Evolutionary conservation across 2,113 vertebrate genomes (phyloP).

Genomic region (Aegithalos caudatus): DNA sequence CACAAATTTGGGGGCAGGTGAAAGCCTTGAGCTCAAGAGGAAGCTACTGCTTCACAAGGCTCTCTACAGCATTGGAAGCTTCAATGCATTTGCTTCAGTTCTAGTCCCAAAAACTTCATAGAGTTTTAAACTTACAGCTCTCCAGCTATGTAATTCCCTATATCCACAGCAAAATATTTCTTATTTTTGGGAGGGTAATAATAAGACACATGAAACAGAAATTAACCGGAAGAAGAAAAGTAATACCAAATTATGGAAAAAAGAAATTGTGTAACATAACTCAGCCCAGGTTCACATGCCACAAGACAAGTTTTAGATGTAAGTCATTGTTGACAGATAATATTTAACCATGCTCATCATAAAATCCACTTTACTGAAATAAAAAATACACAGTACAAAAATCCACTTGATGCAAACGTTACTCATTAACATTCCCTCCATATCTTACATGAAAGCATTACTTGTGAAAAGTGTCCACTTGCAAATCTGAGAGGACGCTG

Average conservation of each 20-base stretch:
- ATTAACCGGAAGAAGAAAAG: background rate
- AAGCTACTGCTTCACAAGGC: background rate
- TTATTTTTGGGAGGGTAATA: background rate
- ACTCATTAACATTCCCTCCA: constrained; percentile 11
- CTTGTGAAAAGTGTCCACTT: background rate
- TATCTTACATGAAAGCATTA: background rate
- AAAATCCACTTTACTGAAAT: constrained; percentile 16
- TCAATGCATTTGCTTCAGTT: background rate
- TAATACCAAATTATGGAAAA: background rate
- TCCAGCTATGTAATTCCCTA: background rate
- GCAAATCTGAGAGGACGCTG: background rate
- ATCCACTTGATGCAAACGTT: background rate
- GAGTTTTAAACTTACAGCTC: background rate
- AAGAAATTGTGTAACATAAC: background rate
- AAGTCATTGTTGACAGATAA: background rate
- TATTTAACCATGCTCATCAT: constrained; percentile 11
- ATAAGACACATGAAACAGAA: background rate
- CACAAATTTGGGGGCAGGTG: background rate
- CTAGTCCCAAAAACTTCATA: background rate
- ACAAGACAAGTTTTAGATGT: background rate
- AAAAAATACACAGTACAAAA: background rate
- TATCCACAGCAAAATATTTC: background rate
- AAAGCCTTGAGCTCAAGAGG: background rate
- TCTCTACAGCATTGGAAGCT: background rate
- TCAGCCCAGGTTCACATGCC: background rate